Base-by-base conservation (phyloP, 1,140 invertebrate species). In the Muscidifurax raptorellus region DNA sequence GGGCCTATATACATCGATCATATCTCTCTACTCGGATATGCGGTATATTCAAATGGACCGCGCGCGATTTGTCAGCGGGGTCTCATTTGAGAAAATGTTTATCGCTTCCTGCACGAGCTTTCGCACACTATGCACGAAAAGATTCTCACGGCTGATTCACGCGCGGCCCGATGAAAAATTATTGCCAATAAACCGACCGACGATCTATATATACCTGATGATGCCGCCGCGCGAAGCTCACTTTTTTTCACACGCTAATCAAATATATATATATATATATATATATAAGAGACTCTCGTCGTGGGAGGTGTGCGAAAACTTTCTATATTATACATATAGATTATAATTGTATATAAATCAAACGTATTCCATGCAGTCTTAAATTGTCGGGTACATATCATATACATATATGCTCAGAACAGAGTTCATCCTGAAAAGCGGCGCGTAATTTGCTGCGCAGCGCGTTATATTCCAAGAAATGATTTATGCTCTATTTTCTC, bases 401-500 rank as follows among this genome's bases (percentile, higher is more conserved):
- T 72, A 82, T 30, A 32, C 47, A 75, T 7, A 5, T 7, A 5
- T 7, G 0, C 32, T 6, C 32, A 5, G n/a, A 80, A 81, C 47
- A 32, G 30, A 66, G 74, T 32, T 75, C 28, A 28, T 15, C 12
- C 36, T 67, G 59, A 27, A 79, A 79, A 74, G 47, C n/a, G 40
- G 47, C n/a, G 40, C 18, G 27, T 30, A 27, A 47, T 74, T 40
- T 15, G 72, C 40, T 1, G 69, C n/a, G 64, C 59, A 32, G n/a
- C 64, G 32, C 77, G 77, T 28, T 64, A 2, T 44, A 32, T 83
- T 83, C 81, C 67, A n/a, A 32, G 75, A 83, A 78, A 78, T 78
- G 75, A 83, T 83, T 78, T 71, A 78, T 59, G 64, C 52, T 32
- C 66, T 32, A 77, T 52, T 83, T 83, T 78, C 74, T 77, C 81